A percentile compares a stretch with the other conserved stretches of the same genome.
phyloP scores from a whole-genome alignment of 2,888 invertebrate genomes.

The Lydus trimaculatus region DNA sequence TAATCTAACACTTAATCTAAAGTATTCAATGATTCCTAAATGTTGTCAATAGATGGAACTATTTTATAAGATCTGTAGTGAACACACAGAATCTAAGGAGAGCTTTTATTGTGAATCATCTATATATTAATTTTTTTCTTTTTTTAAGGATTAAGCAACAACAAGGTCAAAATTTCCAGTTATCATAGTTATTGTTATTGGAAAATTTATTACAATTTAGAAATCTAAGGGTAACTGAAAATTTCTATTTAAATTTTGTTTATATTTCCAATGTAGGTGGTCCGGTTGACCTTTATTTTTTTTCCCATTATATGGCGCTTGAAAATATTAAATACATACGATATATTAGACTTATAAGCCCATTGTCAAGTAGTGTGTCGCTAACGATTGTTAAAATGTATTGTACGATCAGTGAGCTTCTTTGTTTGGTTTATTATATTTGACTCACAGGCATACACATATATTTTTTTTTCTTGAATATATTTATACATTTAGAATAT shows the following conservation, averaged over 20 bases:
- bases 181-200: not conserved
- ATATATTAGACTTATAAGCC: slow-evolving; percentile 33
- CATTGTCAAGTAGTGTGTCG: slow-evolving; percentile 24
- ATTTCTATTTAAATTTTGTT: not conserved
- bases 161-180: not conserved
- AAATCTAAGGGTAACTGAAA: not conserved
- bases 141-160: not conserved
- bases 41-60: not conserved
- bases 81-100: not conserved
- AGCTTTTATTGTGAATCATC: not conserved
- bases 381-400: slow-evolving; percentile 14
- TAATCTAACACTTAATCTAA: not conserved
- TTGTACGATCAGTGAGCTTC: slow-evolving; percentile 13
- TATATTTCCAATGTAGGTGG: slow-evolving; percentile 29
- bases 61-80: not conserved
- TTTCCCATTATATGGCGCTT: slow-evolving; percentile 32
- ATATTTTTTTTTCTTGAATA: slow-evolving; percentile 11
- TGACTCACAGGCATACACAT: not conserved
- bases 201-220: not conserved
- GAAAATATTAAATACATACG: slow-evolving; percentile 31
- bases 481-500: not conserved
- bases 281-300: slow-evolving; percentile 32
- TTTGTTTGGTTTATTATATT: slow-evolving; percentile 20
- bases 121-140: not conserved
- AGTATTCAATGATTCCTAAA: not conserved